phyloP scores from a whole-genome alignment of 2,888 invertebrate genomes.

The Rhamnusium bicolor region DNA sequence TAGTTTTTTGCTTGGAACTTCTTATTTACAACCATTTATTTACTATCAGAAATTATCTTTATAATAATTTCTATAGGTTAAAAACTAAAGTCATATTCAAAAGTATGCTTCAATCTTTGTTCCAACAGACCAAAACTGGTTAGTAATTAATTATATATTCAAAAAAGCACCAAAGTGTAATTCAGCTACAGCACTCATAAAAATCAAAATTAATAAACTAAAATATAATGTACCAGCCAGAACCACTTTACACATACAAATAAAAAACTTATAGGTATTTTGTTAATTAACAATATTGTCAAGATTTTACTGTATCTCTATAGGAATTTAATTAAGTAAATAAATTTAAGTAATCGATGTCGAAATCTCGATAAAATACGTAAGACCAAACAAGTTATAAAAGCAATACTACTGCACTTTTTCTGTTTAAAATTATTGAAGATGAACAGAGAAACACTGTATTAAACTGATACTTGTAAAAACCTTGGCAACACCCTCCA shows the following conservation, averaged over 20 bases:
- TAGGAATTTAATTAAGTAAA: constrained; percentile 44
- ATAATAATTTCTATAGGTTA: no score
- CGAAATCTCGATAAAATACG: constrained; percentile 44
- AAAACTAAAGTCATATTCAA: no score
- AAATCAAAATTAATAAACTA: neutral
- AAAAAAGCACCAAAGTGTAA: neutral
- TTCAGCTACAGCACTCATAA: neutral
- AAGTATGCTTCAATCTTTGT: no score
- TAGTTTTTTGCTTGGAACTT: no score
- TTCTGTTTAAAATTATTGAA: neutral
- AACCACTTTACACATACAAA: neutral
- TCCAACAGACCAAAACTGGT: no score
- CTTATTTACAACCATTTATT: no score
- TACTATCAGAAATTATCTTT: no score
- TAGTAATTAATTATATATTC: no score
- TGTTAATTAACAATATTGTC: constrained; percentile 39
- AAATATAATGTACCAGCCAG: neutral
- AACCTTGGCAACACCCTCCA: no score
- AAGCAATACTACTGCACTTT: constrained; percentile 8
- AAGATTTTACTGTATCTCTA: constrained; percentile 39
- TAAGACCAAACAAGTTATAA: constrained; percentile 28
- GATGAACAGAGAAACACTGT: no score
- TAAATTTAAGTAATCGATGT: constrained; percentile 47
- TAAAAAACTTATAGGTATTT: constrained; percentile 11
- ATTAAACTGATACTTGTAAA: no score